These are phyloP conservation scores for Tiaroga cobitis DNA, from an alignment of 2,797 vertebrate genomes.

Conservation along the genomic window DNA sequence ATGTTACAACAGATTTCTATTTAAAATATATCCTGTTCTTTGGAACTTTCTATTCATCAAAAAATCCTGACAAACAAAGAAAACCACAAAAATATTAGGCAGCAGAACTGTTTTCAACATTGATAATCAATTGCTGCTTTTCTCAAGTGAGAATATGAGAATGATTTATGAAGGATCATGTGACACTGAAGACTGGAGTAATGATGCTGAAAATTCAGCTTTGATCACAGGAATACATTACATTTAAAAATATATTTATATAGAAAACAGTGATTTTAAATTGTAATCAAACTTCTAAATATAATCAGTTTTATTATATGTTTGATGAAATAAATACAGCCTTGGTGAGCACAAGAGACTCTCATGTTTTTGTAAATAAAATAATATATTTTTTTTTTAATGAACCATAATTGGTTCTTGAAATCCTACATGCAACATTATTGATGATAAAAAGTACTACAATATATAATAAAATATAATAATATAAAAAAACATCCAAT, in stretches of 20 bases:
- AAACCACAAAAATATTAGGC: neutral
- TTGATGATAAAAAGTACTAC: neutral
- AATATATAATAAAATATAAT: neutral
- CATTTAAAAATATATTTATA: neutral
- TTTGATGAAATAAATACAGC: no score
- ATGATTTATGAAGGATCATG: neutral
- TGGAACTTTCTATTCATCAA: neutral
- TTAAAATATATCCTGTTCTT: no score
- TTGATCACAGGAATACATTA: neutral
- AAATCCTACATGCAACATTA: neutral
- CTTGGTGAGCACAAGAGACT: no score
- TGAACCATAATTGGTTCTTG: neutral
- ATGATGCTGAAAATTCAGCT: neutral
- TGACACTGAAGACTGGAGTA: neutral
- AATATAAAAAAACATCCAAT: neutral
- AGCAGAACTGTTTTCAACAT: neutral
- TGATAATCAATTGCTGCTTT: neutral
- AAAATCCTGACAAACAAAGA: neutral
- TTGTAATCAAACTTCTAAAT: neutral
- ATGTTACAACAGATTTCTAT: neutral
- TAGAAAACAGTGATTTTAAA: neutral
- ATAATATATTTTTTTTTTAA: no score
- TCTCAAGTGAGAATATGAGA: neutral
- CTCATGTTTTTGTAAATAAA: no score
- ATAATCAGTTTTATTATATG: neutral